Percentiles rank a stretch among this genome's conserved stretches.
phyloP scores from a whole-genome alignment of 1,140 invertebrate species.

The Calosoma granatense region DNA sequence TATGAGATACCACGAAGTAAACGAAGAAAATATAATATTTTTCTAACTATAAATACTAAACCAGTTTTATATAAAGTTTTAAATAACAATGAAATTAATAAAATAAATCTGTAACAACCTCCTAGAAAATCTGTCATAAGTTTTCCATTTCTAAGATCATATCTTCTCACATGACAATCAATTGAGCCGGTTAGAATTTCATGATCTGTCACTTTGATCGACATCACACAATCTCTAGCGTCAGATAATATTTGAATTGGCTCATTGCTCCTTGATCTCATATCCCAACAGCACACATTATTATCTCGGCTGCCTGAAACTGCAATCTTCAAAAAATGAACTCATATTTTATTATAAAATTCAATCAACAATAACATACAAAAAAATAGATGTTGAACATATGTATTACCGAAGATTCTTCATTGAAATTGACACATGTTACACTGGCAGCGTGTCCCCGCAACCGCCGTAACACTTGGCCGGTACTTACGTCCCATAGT shows the following conservation, averaged over 20 bases:
- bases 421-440: constrained; percentile 83
- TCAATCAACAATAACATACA: background rate
- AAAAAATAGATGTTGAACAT: background rate
- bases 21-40: too few relatives aligned
- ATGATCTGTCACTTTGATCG: constrained; percentile 73
- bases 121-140: constrained; percentile 79
- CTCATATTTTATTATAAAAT: background rate
- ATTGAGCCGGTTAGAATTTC: constrained; percentile 85
- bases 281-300: constrained; percentile 84
- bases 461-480: constrained; percentile 66
- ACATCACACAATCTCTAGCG: constrained; percentile 88
- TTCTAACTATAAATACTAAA: too few relatives aligned
- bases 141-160: constrained; percentile 82
- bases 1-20: too few relatives aligned
- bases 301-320: constrained; percentile 90
- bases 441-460: constrained; percentile 81
- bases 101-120: constrained; percentile 35
- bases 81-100: constrained; percentile 11
- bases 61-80: background rate
- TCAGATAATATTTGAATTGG: constrained; percentile 79
- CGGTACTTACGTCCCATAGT: constrained; percentile 83
- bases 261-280: constrained; percentile 55
- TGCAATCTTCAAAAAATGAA: constrained; percentile 30
- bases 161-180: constrained; percentile 78
- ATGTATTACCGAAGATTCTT: constrained; percentile 69